Conservation (phyloP, 2,888 invertebrate genomes). For the Drosophila melanosoma region DNA sequence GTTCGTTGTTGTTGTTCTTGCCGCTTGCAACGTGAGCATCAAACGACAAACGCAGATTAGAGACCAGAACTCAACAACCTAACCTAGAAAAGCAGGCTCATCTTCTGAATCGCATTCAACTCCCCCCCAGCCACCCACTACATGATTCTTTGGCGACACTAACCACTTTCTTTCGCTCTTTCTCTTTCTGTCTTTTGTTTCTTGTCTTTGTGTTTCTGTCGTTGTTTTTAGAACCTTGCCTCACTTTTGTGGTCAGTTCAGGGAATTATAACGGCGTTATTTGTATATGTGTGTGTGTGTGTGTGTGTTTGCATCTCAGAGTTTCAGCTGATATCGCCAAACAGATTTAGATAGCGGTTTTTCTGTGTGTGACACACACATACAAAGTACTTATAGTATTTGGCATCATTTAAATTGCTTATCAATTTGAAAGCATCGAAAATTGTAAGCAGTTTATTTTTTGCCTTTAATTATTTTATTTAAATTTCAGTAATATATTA, state of each 20-base stretch:
- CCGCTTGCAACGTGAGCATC: conserved; percentile 54
- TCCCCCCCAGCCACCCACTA: neutral
- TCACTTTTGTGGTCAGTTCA: conserved; percentile 39
- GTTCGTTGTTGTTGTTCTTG: conserved; percentile 20
- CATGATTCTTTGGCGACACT: neutral
- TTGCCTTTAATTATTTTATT: neutral
- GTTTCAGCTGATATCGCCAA: conserved; percentile 5
- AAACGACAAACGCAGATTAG: conserved; percentile 65
- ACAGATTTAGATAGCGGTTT: conserved; percentile 1
- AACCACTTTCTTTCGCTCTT: neutral
- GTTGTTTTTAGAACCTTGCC: neutral
- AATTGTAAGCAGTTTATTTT: neutral
- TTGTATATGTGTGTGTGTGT: neutral
- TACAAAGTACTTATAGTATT: neutral
- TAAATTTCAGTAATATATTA: neutral
- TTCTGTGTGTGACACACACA: neutral
- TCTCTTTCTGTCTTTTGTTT: neutral
- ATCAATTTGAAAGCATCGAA: neutral
- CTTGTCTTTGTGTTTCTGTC: conserved; percentile 5
- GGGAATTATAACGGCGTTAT: conserved; percentile 31
- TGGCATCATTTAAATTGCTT: neutral
- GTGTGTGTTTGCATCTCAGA: neutral
- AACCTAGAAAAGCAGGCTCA: neutral
- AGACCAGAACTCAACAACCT: conserved; percentile 56
- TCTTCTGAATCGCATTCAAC: neutral